A percentile compares a stretch with the other conserved stretches of the same genome.
Evolutionary conservation across 2,888 invertebrate species (phyloP).

Genomic region (Subacronicta megacephala): DNA sequence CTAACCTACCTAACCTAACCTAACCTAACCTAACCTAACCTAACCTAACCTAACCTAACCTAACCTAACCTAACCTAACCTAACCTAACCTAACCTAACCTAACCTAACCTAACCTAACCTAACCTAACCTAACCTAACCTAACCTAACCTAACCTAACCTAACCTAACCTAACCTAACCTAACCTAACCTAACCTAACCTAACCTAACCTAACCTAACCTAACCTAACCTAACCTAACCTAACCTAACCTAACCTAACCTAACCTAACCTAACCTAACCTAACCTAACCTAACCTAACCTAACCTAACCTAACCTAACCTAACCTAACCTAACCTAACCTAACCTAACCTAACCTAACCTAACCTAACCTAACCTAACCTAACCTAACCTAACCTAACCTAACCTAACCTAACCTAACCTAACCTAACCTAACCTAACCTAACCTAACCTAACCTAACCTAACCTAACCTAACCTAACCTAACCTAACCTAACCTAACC

Average conservation of each 20-base stretch:
- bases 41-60: constrained; percentile 26
- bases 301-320: constrained; percentile 26
- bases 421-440: constrained; percentile 26
- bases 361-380: constrained; percentile 26
- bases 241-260: constrained; percentile 26
- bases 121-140: constrained; percentile 26
- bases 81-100: constrained; percentile 26
- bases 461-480: constrained; percentile 26
- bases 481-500: constrained; percentile 26
- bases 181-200: constrained; percentile 26
- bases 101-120: constrained; percentile 26
- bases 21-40: constrained; percentile 26
- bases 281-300: constrained; percentile 26
- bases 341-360: constrained; percentile 26
- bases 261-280: constrained; percentile 26
- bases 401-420: constrained; percentile 26
- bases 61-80: constrained; percentile 26
- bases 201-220: constrained; percentile 26
- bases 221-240: constrained; percentile 26
- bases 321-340: constrained; percentile 26
- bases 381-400: constrained; percentile 26
- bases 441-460: constrained; percentile 26
- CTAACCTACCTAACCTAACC: too few species aligned
- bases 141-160: constrained; percentile 26
- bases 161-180: constrained; percentile 26